Evolutionary conservation across 2,888 invertebrate species (phyloP), one percentile per base, ranked within the genome.

Genomic region (Caenorhabditis sinica): DNA sequence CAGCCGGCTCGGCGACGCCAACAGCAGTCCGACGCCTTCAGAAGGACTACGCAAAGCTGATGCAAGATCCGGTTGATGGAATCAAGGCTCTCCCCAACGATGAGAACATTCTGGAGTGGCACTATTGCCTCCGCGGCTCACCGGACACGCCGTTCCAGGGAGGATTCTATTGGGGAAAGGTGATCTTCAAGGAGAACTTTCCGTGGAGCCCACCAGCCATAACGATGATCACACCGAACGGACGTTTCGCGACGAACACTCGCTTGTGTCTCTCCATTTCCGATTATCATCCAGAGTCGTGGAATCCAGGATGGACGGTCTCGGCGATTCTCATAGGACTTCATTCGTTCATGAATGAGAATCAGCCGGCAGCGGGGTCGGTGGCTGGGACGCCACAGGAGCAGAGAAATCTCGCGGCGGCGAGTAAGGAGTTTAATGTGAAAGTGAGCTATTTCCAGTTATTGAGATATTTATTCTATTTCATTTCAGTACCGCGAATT

Each of bases 241-340:
- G 99, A 81, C 93, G 95, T 6, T 88, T 88, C 74, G 76, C 89
- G 51, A 87, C 89, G 11, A 93, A 92, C 79, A 87, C 85, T 85
- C 93, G 94, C 77, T 89, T 99, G 85, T 99, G 99, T 94, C 95
- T 99, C 89, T 98, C 97, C 89, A 99, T 96, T 89, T 96, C 96
- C 76, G 97, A 97, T 93, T 97, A 96, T 93, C 97, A 97, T 93
- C 97, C 97, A 0, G 98, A 99, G 93, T 97, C 97, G 2, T 99
- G 99, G 99, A 99, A 99, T 94, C 99, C 99, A 13, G 97, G 98
- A 1, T 99, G 98, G 98, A 94, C 94, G 33, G 98, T 98, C 61
- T 96, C 97, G 0, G 98, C 98, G 0, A 99, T 99, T 92, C 95
- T 99, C 58, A 89, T 82, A 13, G 89, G 88, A 15, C 83, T 91